Percentiles rank a stretch among this genome's conserved stretches.
Conservation (phyloP, 2,888 invertebrate genomes). For the Meliscaeva auricollis region DNA sequence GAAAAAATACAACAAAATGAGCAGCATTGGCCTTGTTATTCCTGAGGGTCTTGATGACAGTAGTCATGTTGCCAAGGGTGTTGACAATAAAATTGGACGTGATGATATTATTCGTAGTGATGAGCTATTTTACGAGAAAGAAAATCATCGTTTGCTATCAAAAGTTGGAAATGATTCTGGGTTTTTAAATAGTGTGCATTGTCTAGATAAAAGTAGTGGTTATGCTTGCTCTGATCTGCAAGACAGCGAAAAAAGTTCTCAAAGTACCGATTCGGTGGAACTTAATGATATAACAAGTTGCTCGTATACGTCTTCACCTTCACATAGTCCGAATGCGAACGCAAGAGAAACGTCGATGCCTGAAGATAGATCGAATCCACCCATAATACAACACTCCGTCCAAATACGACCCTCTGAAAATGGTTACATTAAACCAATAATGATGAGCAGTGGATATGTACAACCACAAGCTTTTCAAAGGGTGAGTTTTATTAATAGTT, state of each 20-base stretch:
- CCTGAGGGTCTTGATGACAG: conserved; percentile 79
- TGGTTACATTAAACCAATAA: conserved; percentile 69
- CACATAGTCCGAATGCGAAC: conserved; percentile 61
- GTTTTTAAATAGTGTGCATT: conserved; percentile 53
- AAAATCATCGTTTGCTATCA: conserved; percentile 75
- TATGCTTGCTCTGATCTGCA: conserved; percentile 63
- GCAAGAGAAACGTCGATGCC: conserved; percentile 23
- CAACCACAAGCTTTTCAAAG: conserved; percentile 77
- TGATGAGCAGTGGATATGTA: conserved; percentile 77
- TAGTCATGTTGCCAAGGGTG: conserved; percentile 73
- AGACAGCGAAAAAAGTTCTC: conserved; percentile 73
- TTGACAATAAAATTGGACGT: conserved; percentile 74
- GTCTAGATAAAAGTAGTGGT: conserved; percentile 65
- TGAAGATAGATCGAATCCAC: conserved; percentile 55
- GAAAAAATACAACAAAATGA: conserved; percentile 79
- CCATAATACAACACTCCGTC: conserved; percentile 46
- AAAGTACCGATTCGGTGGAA: conserved; percentile 77
- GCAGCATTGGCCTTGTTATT: conserved; percentile 79
- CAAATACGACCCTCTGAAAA: conserved; percentile 70
- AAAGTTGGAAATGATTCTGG: conserved; percentile 72
- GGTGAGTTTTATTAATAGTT: conserved; percentile 71
- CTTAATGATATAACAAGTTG: conserved; percentile 77
- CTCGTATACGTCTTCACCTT: conserved; percentile 74
- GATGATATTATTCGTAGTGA: conserved; percentile 76
- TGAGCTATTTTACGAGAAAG: conserved; percentile 76